Conservation (phyloP, 2,797 vertebrate species). For the Crocidura indochinensis region DNA sequence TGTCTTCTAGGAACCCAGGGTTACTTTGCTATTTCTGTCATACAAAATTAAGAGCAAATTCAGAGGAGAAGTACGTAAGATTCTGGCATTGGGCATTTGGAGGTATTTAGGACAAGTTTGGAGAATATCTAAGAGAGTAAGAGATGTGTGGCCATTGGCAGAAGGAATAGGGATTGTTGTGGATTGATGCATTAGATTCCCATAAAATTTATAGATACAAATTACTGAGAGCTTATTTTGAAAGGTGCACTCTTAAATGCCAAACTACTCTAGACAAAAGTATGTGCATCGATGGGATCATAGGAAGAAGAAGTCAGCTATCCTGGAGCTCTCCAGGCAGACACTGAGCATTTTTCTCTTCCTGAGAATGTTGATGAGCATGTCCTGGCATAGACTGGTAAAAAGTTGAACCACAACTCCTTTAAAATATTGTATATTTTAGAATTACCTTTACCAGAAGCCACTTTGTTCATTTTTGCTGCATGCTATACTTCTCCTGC, state of each 20-base stretch:
- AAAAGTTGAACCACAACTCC: background rate
- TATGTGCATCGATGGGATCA: background rate
- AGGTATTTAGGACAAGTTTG: background rate
- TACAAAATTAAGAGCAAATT: conserved; percentile 4
- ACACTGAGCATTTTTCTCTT: background rate
- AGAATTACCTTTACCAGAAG: background rate
- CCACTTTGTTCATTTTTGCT: background rate
- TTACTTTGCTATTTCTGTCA: background rate
- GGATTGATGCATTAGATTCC: background rate
- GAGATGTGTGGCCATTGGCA: background rate
- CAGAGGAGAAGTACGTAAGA: background rate
- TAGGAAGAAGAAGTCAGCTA: background rate
- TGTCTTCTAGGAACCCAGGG: background rate
- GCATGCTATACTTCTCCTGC: background rate
- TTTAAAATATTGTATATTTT: background rate
- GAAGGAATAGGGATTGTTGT: background rate
- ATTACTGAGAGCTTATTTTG: background rate
- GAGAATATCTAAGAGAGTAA: background rate
- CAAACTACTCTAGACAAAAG: background rate
- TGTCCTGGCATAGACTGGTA: background rate
- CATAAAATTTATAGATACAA: background rate
- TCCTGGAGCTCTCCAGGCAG: background rate
- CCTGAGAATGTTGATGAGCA: background rate
- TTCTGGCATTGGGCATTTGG: background rate
- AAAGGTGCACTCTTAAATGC: conserved; percentile 8